phyloP scores from a whole-genome alignment of 2,888 invertebrate species.

The Drosophila monieri region DNA sequence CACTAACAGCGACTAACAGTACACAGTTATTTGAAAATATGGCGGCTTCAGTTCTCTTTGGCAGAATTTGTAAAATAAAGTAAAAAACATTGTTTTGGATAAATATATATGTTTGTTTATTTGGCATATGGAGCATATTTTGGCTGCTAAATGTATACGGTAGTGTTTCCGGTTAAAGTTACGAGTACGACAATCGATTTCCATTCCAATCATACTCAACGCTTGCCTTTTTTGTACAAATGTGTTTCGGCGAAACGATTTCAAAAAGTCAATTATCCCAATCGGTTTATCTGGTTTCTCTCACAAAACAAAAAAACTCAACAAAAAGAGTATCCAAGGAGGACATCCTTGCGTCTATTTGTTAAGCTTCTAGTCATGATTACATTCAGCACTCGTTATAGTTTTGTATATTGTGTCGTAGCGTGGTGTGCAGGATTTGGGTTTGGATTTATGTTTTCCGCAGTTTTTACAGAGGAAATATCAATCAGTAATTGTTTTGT shows the following conservation, averaged over 20 bases:
- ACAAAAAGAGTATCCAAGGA: not conserved
- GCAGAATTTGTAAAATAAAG: not conserved
- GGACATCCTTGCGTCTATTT: not conserved
- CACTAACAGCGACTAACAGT: not conserved
- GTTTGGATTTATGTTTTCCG: not conserved
- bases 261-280: constrained; percentile 21
- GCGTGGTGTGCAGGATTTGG: constrained; percentile 1
- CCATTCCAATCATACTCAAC: constrained; percentile 46
- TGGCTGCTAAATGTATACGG: constrained; percentile 41
- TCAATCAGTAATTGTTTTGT: constrained; percentile 27
- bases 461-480: constrained; percentile 6
- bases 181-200: constrained; percentile 25
- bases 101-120: constrained; percentile 63
- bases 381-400: not conserved
- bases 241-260: constrained; percentile 20
- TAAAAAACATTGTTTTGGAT: constrained; percentile 30
- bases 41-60: not conserved
- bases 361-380: not conserved
- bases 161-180: constrained; percentile 40
- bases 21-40: not conserved
- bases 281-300: constrained; percentile 27
- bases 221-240: constrained; percentile 36
- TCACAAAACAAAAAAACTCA: not conserved
- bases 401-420: constrained; percentile 1
- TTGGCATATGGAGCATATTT: constrained; percentile 62